A percentile compares a stretch with the other conserved stretches of the same genome.
Evolutionary conservation across 1,140 invertebrate species (phyloP).

Genomic region (Dreissena rostriformis): DNA sequence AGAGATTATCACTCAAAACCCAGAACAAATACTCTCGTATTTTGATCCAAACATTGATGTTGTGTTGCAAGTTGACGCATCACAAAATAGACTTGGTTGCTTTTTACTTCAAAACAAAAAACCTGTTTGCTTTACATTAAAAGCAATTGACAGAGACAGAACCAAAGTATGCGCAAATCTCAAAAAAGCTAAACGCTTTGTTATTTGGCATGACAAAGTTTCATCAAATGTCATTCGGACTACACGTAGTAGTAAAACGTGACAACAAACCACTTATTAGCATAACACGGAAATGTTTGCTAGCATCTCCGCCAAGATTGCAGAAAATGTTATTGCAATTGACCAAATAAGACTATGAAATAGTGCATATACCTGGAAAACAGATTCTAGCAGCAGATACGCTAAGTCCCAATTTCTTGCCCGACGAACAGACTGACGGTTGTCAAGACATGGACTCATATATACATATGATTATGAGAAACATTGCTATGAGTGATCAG

Average conservation of each 20-base stretch:
- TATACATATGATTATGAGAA: slow-evolving; percentile 15
- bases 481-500: background rate
- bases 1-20: background rate
- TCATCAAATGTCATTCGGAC: background rate
- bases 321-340: slow-evolving; percentile 18
- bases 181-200: slow-evolving; percentile 4
- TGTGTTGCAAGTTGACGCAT: too few relatives aligned
- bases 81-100: too few relatives aligned
- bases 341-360: slow-evolving; percentile 5
- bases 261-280: slow-evolving; percentile 15
- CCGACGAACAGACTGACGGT: background rate
- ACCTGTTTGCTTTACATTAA: slow-evolving; percentile 15
- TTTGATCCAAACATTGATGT: too few relatives aligned
- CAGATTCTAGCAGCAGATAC: background rate
- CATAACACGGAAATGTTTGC: background rate
- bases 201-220: background rate
- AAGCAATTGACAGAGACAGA: slow-evolving; percentile 5
- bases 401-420: background rate
- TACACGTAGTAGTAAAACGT: background rate
- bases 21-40: too few relatives aligned
- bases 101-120: too few relatives aligned
- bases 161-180: background rate
- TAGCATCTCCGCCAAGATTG: background rate
- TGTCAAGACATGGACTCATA: background rate
- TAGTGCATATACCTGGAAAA: slow-evolving; percentile 11